Evolutionary conservation across 2,797 vertebrate genomes (phyloP).

Genomic region (Potorous gilbertii): DNA sequence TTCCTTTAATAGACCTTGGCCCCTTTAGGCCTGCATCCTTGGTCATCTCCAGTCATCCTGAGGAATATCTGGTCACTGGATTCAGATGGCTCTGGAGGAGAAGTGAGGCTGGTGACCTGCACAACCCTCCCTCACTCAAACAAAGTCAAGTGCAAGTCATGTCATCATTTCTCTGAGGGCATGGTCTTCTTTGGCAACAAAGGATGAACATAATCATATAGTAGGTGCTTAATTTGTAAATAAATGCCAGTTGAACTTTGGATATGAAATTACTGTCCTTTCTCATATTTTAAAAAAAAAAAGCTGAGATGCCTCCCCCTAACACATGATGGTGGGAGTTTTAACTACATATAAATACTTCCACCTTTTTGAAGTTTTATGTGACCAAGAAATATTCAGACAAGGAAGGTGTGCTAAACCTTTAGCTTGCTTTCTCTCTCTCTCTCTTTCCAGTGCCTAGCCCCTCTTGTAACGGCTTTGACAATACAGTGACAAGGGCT

Average conservation of each 20-base stretch:
- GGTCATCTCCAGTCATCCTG: too few relatives aligned
- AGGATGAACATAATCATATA: not conserved
- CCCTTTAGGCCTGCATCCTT: too few relatives aligned
- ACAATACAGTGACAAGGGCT: conserved; percentile 84
- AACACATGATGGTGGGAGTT: not conserved
- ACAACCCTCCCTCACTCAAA: too few relatives aligned
- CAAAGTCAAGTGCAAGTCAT: too few relatives aligned
- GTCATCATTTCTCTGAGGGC: too few relatives aligned
- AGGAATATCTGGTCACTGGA: too few relatives aligned
- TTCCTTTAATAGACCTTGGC: too few relatives aligned
- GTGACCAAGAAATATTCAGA: not conserved
- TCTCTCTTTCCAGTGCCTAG: conserved; percentile 83
- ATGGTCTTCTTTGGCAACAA: too few relatives aligned
- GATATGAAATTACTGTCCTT: not conserved
- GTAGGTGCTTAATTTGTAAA: not conserved
- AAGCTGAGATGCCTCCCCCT: not conserved
- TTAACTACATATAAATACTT: not conserved
- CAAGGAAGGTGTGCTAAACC: conserved; percentile 6
- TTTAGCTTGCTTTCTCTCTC: conserved; percentile 54
- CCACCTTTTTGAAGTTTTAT: not conserved
- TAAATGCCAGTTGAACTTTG: not conserved
- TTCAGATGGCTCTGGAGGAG: too few relatives aligned
- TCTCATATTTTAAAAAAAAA: not conserved
- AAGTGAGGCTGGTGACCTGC: too few relatives aligned
- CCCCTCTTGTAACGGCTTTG: conserved; percentile 86